phyloP scores from a whole-genome alignment of 1,140 invertebrate genomes.

The Drosophila rufa region DNA sequence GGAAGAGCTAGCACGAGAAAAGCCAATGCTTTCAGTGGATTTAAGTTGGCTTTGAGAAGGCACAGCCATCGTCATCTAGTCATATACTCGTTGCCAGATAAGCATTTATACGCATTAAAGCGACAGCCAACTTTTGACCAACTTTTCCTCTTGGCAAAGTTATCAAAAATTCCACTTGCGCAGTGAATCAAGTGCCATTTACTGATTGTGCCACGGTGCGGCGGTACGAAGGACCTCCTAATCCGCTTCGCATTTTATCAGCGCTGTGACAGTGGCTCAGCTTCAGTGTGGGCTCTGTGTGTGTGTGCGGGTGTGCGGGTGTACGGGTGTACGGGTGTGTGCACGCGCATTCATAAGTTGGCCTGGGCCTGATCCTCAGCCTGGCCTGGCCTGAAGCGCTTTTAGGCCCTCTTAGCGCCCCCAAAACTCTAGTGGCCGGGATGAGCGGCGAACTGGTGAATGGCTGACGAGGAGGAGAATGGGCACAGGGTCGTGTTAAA shows the following conservation, averaged over 20 bases:
- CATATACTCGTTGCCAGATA: constrained; percentile 61
- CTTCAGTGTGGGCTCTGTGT: constrained; percentile 9
- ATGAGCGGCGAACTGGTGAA: constrained; percentile 5
- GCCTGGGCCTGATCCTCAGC: constrained; percentile 48
- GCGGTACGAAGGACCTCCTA: constrained; percentile 59
- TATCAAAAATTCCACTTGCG: constrained; percentile 84
- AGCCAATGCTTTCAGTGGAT: constrained; percentile 75
- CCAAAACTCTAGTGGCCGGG: constrained; percentile 47
- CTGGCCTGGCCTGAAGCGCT: constrained; percentile 69
- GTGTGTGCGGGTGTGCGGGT: constrained; percentile 16
- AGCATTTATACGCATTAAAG: constrained; percentile 83
- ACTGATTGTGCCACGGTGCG: constrained; percentile 73
- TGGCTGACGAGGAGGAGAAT: background rate
- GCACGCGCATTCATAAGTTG: constrained; percentile 78
- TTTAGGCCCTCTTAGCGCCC: constrained; percentile 71
- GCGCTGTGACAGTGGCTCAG: constrained; percentile 77
- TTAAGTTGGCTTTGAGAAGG: constrained; percentile 73
- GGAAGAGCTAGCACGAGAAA: constrained; percentile 62
- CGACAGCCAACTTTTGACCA: constrained; percentile 78
- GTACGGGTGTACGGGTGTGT: constrained; percentile 16
- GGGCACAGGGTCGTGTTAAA: constrained; percentile 59
- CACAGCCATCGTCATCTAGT: constrained; percentile 57
- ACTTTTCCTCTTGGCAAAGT: constrained; percentile 73
- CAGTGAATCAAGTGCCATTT: constrained; percentile 83
- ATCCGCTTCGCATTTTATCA: constrained; percentile 84